Base-by-base conservation (phyloP, 2,797 vertebrate genomes). In the Poecilia wingei region DNA sequence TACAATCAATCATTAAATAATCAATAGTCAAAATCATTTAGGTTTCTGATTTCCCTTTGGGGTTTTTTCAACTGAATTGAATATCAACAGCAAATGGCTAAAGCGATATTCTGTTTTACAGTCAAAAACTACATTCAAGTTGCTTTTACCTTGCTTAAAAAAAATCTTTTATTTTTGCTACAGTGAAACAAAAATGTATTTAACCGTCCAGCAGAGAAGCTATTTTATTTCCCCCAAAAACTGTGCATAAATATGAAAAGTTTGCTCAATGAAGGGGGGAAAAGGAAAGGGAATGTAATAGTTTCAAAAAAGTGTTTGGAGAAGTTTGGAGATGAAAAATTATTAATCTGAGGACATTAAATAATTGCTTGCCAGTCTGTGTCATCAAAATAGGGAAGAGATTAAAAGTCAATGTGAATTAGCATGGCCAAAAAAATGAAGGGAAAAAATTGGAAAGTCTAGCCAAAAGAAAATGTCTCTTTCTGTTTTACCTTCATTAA, bases 321-420 rank as follows among this genome's bases (percentile, higher is more conserved):
- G 33, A 66, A 22, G 61, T 20, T 64, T 64, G 61, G 33, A 39
- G 61, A 39, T 39, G 33, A 22, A 22, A 25, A 41, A 39, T 22
- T 4, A 39, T 13, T 1, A 25, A 43, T 43, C 39, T n/a, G 22
- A 69, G 66, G 12, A 69, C 6, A 22, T 20, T 45, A 43, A 43
- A 12, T 25, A 43, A 43, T 6, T n/a, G 39, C 33, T 25, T 43
- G 10, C 12, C 39, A 22, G 22, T 43, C 39, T 4, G 66, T 43
- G 10, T 43, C 12, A 43, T 43, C 22, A 69, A 66, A 69, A 69
- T 9, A 5, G 1, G 20, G 18, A 41, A 68, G 64, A 68, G 16
- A 22, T 68, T 39, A 39, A 68, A 41, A 66, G 61, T 66, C 61
- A 66, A 36, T 20, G 61, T 66, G 61, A 66, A 36, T 66, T 36